Percentiles rank a stretch among this genome's conserved stretches.
phyloP scores from a whole-genome alignment of 1,140 invertebrate genomes.

The Cherax destructor region DNA sequence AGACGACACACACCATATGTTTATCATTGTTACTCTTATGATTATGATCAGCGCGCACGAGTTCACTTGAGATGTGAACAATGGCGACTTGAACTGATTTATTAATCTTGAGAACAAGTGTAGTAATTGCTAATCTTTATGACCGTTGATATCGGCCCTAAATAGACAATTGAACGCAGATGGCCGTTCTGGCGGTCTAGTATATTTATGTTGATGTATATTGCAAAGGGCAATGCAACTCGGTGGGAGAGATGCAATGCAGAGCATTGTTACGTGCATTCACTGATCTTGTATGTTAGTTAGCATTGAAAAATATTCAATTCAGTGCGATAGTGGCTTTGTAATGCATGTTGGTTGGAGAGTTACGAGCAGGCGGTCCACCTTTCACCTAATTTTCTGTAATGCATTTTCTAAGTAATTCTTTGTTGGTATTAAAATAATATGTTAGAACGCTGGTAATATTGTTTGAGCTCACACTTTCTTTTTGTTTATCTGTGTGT shows the following conservation, averaged over 20 bases:
- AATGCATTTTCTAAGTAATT: no score
- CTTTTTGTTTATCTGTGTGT: background rate
- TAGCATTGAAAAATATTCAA: background rate
- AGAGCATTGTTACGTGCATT: background rate
- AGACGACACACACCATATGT: constrained; percentile 49
- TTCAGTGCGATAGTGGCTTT: background rate
- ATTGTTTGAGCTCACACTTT: background rate
- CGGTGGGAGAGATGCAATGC: background rate
- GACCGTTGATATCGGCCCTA: constrained; percentile 13
- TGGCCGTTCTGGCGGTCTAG: background rate
- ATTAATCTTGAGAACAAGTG: constrained; percentile 59
- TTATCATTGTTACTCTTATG: constrained; percentile 41
- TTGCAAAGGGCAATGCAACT: background rate
- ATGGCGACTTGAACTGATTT: constrained; percentile 56
- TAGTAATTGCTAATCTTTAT: constrained; percentile 47
- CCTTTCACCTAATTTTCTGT: background rate
- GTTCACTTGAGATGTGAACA: constrained; percentile 25
- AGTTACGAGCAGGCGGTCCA: background rate
- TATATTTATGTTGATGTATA: background rate
- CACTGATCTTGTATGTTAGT: background rate
- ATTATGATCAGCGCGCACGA: constrained; percentile 28
- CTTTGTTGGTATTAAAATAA: no score
- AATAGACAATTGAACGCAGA: constrained; percentile 10
- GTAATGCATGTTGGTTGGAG: background rate
- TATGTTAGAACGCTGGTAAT: no score